These are phyloP conservation scores for Masnerella sp. DNA, from an alignment of 2,888 invertebrate species.

Conservation along the genomic window DNA sequence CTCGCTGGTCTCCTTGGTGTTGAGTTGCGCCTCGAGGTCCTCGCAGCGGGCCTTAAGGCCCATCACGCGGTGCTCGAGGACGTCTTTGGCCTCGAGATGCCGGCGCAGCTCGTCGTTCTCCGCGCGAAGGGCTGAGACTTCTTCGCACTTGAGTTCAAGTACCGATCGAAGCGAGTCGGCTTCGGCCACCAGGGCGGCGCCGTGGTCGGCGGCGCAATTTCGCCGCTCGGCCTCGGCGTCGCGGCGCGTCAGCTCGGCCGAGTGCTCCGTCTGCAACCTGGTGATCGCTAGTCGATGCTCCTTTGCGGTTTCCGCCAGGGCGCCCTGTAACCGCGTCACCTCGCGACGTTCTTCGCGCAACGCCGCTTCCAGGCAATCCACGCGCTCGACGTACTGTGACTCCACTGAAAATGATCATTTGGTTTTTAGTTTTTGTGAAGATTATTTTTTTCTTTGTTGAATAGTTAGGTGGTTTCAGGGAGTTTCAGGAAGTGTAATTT, in stretches of 20 bases:
- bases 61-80: constrained; percentile 86
- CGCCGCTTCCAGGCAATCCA: constrained; percentile 66
- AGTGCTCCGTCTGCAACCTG: constrained; percentile 78
- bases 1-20: constrained; percentile 85
- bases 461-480: no score
- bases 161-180: constrained; percentile 92
- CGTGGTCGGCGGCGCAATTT: constrained; percentile 79
- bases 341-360: constrained; percentile 69
- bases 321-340: constrained; percentile 68
- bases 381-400: constrained; percentile 65
- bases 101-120: constrained; percentile 82
- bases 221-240: constrained; percentile 79
- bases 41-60: constrained; percentile 90
- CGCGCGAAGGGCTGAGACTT: constrained; percentile 87
- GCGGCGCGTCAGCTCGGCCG: constrained; percentile 79
- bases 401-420: constrained; percentile 70
- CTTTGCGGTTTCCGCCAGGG: constrained; percentile 67
- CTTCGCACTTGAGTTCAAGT: constrained; percentile 91
- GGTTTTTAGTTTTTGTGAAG: no score
- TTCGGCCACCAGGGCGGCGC: constrained; percentile 82
- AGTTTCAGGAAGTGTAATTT: no score
- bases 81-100: constrained; percentile 86
- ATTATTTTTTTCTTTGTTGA: no score
- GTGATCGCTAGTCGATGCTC: constrained; percentile 70
- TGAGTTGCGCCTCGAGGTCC: constrained; percentile 88